Percentiles rank a stretch among this genome's conserved stretches.
phyloP scores from a whole-genome alignment of 2,888 invertebrate genomes.

The Amphipyra berbera region DNA sequence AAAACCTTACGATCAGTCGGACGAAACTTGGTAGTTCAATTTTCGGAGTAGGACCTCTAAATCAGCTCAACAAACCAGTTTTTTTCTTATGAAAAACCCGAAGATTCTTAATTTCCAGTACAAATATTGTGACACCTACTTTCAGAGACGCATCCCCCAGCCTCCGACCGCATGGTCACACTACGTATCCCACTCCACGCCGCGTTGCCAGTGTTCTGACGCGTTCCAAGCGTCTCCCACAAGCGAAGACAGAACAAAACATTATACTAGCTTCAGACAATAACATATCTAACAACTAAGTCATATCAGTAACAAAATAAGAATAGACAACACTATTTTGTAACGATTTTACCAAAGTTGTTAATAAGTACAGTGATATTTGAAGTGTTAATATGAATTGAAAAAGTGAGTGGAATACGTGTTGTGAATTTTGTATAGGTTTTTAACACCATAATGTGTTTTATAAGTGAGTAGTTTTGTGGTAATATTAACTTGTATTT shows the following conservation, averaged over 20 bases:
- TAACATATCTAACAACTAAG: constrained; percentile 57
- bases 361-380: constrained; percentile 37
- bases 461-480: constrained; percentile 43
- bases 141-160: constrained; percentile 25
- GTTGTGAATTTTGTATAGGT: constrained; percentile 41
- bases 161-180: constrained; percentile 56
- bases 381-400: constrained; percentile 27
- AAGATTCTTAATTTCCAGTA: background rate
- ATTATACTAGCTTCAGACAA: constrained; percentile 48
- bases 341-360: constrained; percentile 19
- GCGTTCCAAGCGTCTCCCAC: constrained; percentile 54
- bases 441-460: constrained; percentile 37
- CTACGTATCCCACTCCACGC: constrained; percentile 59
- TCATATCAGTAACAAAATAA: constrained; percentile 55
- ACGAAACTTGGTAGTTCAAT: too few relatives aligned
- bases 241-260: constrained; percentile 46
- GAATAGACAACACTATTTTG: constrained; percentile 37
- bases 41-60: too few relatives aligned
- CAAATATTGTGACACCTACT: constrained; percentile 4
- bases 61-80: too few relatives aligned
- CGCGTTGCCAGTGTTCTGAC: constrained; percentile 60
- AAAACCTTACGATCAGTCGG: too few relatives aligned
- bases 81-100: background rate
- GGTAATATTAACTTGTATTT: background rate
- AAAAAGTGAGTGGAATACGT: constrained; percentile 23